Evolutionary conservation across 2,113 vertebrate species (phyloP), one percentile per base, ranked within the genome.

Genomic region (Macheiramphus alcinus): DNA sequence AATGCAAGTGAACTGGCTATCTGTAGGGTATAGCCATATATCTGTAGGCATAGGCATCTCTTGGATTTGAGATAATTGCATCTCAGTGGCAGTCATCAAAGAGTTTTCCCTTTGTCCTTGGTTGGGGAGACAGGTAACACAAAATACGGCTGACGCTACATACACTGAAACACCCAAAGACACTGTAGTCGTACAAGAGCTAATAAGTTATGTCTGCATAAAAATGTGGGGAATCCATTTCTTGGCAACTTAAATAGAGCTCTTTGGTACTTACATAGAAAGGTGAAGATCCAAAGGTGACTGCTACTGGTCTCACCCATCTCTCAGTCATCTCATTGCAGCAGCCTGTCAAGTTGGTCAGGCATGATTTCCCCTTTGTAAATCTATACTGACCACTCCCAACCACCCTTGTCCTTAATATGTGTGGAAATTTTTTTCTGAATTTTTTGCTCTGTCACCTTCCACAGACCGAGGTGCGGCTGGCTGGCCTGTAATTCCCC

Each of bases 381-480:
- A 73, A 73, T 52, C 50, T 19, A 34, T 55, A 40, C 14, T 55
- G 38, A 47, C 17, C 11, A 32, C 13, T 53, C 6, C 18, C 27
- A 53, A 7, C 1, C 10, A 53, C 22, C n/a, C 10, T 75, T 50
- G 18, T 55, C 62, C 11, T 75, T 58, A 58, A 25, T 48, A 63
- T 3, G 2, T 16, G 5, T 50, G 7, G 32, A 76, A 80, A 52
- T 17, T 9, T 25, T 72, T 80, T 66, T 48, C 19, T 43, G 25
- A 52, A 43, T 29, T 3, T 29, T 92, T 78, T 85, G 7, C 42
- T 75, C 10, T 75, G 32, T 42, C 25, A 42, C 7, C 5, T 82
- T 82, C 15, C n/a, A 42, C 0, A 4, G 23, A 74, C 3, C 6
- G 3, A 6, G 7, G 16, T 45, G 11, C 63, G 25, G 10, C 5